Evolutionary conservation across 2,797 vertebrate genomes (phyloP), one percentile per base, ranked within the genome.

Genomic region (Adelosebastes latens): DNA sequence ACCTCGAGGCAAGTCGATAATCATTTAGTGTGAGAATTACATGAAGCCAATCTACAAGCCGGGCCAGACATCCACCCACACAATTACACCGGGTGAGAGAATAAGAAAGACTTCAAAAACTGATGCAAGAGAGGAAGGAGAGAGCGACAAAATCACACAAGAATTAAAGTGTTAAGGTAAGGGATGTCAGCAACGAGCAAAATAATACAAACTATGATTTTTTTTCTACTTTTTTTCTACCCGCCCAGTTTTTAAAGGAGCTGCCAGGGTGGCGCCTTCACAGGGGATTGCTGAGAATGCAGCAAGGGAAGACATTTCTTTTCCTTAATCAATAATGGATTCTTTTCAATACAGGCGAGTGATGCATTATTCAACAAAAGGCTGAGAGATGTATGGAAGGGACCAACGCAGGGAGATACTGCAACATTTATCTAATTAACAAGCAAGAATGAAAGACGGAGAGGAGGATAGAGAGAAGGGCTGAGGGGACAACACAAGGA

Each of bases 341-440:
- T 91, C 58, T 87, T 87, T 88, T 85, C 85, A 86, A 90, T 93
- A 90, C 79, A 86, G 82, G 75, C 61, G 49, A 80, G 69, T 53
- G 31, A 84, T 93, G 87, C 82, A 92, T 94, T 91, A 93, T 92
- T 93, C 85, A 94, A 91, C 89, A 91, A 92, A 92, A 72, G 36
- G 72, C 82, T 58, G 66, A 73, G 82, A 75, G 83, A 92, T 64
- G 60, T 85, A 90, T 87, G 83, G 80, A 83, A 81, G 80, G 62
- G 81, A 61, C 79, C 72, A 79, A 78, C 76, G 25, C 69, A 25
- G 61, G 74, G 68, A 92, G 64, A 82, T 82, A 61, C 73, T 25
- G 83, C 72, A 87, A 90, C 82, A 90, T 92, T 92, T 85, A 92
- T 92, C 90, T 92, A 83, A 93, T 93, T 92, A 92, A 92, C 87